Evolutionary conservation across 2,888 invertebrate genomes (phyloP).

Genomic region (Melinaea menophilus): DNA sequence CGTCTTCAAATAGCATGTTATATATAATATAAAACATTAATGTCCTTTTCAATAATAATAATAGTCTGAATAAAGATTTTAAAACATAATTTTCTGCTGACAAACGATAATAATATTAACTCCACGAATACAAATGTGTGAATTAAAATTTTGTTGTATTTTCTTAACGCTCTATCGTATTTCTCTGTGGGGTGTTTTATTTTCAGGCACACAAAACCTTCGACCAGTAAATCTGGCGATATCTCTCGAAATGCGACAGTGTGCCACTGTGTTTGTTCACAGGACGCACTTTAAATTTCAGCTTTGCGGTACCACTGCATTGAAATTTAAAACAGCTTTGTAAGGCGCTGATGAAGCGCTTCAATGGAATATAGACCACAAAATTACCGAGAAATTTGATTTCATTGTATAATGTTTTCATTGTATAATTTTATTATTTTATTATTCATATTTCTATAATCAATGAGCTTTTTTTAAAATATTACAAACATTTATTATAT

Average conservation of each 20-base stretch:
- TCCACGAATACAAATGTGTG: neutral
- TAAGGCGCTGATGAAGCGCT: conserved; percentile 15
- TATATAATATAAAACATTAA: no score
- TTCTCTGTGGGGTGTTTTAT: conserved; percentile 73
- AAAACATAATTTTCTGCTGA: no score
- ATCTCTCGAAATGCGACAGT: conserved; percentile 69
- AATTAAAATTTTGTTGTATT: conserved; percentile 6
- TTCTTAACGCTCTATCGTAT: conserved; percentile 52
- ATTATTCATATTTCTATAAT: no score
- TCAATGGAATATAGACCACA: neutral
- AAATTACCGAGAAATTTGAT: neutral
- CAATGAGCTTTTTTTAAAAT: no score
- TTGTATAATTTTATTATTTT: no score
- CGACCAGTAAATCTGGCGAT: conserved; percentile 71
- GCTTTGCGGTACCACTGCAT: conserved; percentile 46
- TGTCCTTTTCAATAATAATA: no score
- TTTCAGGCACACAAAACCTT: conserved; percentile 67
- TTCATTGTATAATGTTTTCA: no score
- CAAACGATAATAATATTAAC: no score
- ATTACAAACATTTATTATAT: no score
- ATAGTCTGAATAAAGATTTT: no score
- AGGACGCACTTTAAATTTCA: conserved; percentile 38
- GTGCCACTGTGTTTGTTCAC: conserved; percentile 42
- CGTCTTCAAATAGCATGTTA: no score
- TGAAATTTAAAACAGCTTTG: conserved; percentile 63